A percentile compares a stretch with the other conserved stretches of the same genome.
Conservation (phyloP, 2,113 vertebrate species). For the Eupsittula cactorum region DNA sequence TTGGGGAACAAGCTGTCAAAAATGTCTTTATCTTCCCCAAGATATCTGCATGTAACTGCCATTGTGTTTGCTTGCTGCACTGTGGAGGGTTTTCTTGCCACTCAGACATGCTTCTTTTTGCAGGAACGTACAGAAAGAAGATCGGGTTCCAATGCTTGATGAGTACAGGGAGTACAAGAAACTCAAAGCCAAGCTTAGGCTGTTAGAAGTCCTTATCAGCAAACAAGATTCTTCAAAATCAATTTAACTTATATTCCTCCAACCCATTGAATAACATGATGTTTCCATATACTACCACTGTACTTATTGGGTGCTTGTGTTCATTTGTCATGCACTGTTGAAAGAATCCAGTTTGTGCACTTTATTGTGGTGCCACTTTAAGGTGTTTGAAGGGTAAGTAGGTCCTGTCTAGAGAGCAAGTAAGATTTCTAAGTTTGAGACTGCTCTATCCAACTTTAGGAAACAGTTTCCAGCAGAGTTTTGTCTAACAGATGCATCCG, state of each 20-base stretch:
- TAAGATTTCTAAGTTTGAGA: conserved; percentile 43
- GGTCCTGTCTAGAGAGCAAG: conserved; percentile 61
- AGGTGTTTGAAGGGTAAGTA: conserved; percentile 54
- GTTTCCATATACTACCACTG: conserved; percentile 62
- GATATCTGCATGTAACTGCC: background rate
- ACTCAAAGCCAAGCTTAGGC: conserved; percentile 95
- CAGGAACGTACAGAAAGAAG: conserved; percentile 95
- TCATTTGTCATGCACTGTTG: conserved; percentile 75
- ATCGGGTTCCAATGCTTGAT: conserved; percentile 91
- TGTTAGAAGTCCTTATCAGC: conserved; percentile 97
- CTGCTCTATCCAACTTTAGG: conserved; percentile 69
- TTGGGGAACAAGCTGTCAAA: background rate
- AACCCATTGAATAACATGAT: conserved; percentile 60
- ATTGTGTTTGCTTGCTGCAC: background rate
- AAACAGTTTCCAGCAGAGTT: conserved; percentile 63
- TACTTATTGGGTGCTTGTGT: conserved; percentile 72
- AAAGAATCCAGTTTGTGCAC: conserved; percentile 71
- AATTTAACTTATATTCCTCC: conserved; percentile 79
- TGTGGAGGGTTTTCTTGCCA: background rate
- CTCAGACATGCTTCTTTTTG: background rate
- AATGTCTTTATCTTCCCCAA: background rate
- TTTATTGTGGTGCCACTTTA: conserved; percentile 74
- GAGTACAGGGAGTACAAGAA: conserved; percentile 97
- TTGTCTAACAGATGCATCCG: conserved; percentile 58
- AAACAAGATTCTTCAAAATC: conserved; percentile 98